phyloP scores from a whole-genome alignment of 2,113 vertebrate genomes.

The Cyprinodon tularosa region DNA sequence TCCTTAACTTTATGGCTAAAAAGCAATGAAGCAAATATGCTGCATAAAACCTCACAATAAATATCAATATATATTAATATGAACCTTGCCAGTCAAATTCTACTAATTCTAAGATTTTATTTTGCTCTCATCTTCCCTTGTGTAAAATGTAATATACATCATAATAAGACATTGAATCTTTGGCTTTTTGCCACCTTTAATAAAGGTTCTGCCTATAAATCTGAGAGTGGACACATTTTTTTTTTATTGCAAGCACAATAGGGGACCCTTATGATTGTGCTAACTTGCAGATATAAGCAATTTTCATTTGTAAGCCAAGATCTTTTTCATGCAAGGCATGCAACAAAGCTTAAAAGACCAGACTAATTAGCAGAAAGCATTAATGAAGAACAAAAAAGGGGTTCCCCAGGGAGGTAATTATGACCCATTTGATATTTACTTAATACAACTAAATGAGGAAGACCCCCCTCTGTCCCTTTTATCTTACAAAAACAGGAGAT shows the following conservation, averaged over 20 bases:
- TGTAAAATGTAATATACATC: neutral
- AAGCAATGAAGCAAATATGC: neutral
- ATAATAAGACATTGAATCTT: constrained; percentile 4
- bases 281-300: constrained; percentile 64
- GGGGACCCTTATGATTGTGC: constrained; percentile 32
- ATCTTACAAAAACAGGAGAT: constrained; percentile 56
- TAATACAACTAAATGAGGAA: constrained; percentile 60
- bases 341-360: constrained; percentile 56
- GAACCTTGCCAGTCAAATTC: neutral
- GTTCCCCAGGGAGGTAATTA: constrained; percentile 76
- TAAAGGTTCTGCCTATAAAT: constrained; percentile 4
- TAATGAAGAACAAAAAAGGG: constrained; percentile 66
- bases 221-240: neutral
- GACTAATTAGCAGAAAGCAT: constrained; percentile 71
- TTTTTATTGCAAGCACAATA: neutral
- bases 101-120: neutral
- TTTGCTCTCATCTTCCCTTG: neutral
- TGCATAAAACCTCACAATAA: neutral
- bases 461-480: constrained; percentile 49
- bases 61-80: neutral
- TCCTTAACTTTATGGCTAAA: neutral
- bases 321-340: constrained; percentile 49
- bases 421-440: constrained; percentile 74
- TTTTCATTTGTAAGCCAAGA: constrained; percentile 47
- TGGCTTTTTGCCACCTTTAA: neutral